These are phyloP conservation scores for Trachythela sp. DNA, from an alignment of 64 coral and sea anemone species.

Conservation along the genomic window DNA sequence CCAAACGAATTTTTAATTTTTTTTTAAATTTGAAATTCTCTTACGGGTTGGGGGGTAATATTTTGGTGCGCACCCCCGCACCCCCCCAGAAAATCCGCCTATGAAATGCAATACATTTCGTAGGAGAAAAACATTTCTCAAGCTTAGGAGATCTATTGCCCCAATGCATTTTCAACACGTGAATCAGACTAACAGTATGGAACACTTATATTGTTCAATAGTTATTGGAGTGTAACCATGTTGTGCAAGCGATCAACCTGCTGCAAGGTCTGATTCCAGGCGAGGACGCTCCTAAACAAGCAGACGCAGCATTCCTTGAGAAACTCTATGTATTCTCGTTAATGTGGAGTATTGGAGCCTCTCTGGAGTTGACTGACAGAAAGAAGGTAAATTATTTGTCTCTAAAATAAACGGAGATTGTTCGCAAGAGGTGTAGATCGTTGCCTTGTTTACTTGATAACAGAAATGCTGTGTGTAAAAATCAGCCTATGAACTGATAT, in stretches of 20 bases:
- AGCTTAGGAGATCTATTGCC: no score
- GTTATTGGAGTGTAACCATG: constrained; percentile 97
- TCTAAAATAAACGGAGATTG: not conserved
- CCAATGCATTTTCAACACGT: not conserved
- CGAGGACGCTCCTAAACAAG: constrained; percentile 90
- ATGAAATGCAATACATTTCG: no score
- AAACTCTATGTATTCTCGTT: constrained; percentile 87
- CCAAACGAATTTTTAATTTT: no score
- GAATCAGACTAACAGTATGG: not conserved
- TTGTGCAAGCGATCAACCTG: constrained; percentile 83
- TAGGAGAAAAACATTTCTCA: no score
- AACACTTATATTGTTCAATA: not conserved
- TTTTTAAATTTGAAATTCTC: no score
- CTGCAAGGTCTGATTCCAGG: constrained; percentile 86
- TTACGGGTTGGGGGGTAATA: no score
- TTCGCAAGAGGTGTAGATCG: no score
- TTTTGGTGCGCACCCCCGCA: no score
- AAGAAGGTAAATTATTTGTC: constrained; percentile 56
- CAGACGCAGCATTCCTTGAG: constrained; percentile 66
- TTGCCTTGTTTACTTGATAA: no score
- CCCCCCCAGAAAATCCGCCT: no score
- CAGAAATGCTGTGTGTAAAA: no score
- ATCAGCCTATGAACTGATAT: no score
- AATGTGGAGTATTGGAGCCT: constrained; percentile 96
- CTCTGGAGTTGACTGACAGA: constrained; percentile 73